Conservation (phyloP, 1,140 invertebrate species). For the Ditylenchus dipsaci region DNA sequence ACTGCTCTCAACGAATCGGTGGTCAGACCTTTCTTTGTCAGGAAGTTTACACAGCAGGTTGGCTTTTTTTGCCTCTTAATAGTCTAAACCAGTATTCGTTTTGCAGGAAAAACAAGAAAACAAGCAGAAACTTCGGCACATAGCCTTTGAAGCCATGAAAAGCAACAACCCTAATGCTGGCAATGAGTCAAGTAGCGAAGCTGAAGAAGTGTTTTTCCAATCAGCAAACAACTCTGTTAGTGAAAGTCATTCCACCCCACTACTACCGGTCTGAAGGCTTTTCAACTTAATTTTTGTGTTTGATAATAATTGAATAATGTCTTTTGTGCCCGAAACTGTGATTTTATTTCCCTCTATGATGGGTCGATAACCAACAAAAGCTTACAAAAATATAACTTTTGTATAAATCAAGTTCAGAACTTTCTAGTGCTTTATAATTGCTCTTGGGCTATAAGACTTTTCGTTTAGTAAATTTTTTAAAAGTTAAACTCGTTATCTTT, state of each 20-base stretch:
- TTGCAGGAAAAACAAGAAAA: constrained; percentile 39
- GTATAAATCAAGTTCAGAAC: no score
- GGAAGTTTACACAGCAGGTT: constrained; percentile 42
- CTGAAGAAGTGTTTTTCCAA: constrained; percentile 18
- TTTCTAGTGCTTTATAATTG: no score
- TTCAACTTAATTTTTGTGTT: no score
- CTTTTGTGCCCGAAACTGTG: no score
- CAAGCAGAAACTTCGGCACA: constrained; percentile 39
- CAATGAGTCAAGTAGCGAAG: constrained; percentile 13
- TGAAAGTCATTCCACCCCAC: neutral
- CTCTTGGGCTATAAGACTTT: no score
- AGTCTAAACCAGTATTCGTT: neutral
- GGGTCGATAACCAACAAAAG: no score
- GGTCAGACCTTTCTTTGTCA: constrained; percentile 39
- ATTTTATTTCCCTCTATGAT: no score
- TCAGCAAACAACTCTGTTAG: neutral
- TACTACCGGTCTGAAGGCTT: neutral
- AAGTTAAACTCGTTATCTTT: no score
- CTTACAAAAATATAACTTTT: no score
- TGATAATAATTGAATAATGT: no score
- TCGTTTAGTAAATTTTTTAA: no score
- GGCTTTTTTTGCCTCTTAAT: neutral
- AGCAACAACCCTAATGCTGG: neutral
- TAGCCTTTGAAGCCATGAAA: constrained; percentile 40
- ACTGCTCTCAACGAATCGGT: constrained; percentile 36